phyloP scores from a whole-genome alignment of 1,140 invertebrate species.

The Panulirus ornatus region DNA sequence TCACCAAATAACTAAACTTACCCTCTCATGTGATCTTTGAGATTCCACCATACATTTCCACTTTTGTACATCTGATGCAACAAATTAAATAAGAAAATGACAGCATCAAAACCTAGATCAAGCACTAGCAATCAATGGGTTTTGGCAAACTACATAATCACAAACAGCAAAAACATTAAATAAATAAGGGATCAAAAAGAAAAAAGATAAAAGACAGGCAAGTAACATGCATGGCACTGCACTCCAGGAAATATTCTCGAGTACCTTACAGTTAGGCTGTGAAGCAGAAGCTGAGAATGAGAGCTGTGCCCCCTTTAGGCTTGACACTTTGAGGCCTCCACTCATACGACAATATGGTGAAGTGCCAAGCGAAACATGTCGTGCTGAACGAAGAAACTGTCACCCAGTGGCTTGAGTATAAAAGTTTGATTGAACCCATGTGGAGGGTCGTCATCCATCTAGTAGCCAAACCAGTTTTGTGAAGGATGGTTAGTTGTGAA shows the following conservation, averaged over 20 bases:
- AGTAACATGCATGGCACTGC: background rate
- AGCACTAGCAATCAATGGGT: no score
- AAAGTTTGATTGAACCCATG: constrained; percentile 95
- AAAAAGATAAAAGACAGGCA: background rate
- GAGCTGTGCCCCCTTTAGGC: background rate
- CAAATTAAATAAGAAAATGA: no score
- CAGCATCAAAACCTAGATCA: no score
- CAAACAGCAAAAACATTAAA: no score
- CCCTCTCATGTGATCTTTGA: no score
- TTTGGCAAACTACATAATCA: no score
- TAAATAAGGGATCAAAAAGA: background rate
- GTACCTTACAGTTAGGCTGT: constrained; percentile 34
- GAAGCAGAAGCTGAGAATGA: constrained; percentile 19
- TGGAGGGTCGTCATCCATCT: constrained; percentile 95
- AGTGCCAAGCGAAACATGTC: constrained; percentile 93
- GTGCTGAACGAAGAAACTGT: constrained; percentile 93
- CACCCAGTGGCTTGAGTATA: constrained; percentile 91
- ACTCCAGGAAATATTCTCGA: constrained; percentile 2
- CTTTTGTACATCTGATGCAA: no score
- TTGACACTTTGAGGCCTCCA: constrained; percentile 11
- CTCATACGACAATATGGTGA: constrained; percentile 82
- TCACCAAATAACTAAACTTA: no score
- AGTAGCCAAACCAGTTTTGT: background rate
- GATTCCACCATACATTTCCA: no score
- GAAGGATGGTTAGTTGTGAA: no score